Percentiles rank a stretch among this genome's conserved stretches.
phyloP scores from a whole-genome alignment of 2,113 vertebrate species.

The Sylvietta virens region DNA sequence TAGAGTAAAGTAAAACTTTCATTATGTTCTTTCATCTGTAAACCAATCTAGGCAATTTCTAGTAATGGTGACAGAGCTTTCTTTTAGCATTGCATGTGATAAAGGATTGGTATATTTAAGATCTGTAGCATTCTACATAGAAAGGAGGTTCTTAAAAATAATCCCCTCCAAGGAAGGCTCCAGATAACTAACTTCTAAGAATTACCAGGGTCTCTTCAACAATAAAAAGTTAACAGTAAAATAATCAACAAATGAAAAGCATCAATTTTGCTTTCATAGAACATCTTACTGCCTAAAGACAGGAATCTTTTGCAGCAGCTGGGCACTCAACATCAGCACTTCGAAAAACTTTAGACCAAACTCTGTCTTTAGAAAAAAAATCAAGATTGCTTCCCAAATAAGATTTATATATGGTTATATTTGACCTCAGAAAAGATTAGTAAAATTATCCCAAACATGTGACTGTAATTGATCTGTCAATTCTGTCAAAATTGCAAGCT shows the following conservation, averaged over 20 bases:
- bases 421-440: background rate
- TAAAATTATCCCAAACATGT: background rate
- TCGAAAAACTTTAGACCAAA: background rate
- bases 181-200: background rate
- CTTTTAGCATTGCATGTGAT: background rate
- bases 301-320: background rate
- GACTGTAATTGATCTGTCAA: background rate
- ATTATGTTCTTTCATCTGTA: background rate
- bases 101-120: background rate
- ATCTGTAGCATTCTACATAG: background rate
- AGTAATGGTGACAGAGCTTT: background rate
- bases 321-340: background rate
- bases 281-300: background rate
- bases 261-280: background rate
- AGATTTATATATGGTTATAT: background rate
- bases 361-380: background rate
- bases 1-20: background rate
- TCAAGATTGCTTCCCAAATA: background rate
- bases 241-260: background rate
- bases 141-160: background rate
- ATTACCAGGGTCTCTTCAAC: background rate
- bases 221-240: background rate
- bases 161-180: background rate
- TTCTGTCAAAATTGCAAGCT: background rate
- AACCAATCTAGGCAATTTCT: background rate